Evolutionary conservation across 2,888 invertebrate species (phyloP).

Genomic region (Vanessa cardui): DNA sequence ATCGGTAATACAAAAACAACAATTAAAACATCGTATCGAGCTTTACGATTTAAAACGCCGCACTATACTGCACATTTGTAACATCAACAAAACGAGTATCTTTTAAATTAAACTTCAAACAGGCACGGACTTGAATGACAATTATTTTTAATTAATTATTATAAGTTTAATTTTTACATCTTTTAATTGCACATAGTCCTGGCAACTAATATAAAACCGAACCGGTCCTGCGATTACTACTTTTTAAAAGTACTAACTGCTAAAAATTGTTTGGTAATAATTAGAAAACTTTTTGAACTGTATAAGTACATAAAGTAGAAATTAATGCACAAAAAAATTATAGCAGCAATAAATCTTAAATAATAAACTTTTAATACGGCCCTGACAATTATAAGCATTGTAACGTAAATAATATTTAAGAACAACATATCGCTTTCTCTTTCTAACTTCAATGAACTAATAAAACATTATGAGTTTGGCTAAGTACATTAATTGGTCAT

Average conservation of each 20-base stretch:
- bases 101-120: slow-evolving; percentile 12
- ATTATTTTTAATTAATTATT: background rate
- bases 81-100: slow-evolving; percentile 12
- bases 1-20: background rate
- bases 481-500: slow-evolving; percentile 36
- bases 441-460: slow-evolving; percentile 22
- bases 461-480: slow-evolving; percentile 26
- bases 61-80: slow-evolving; percentile 8
- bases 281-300: too few species aligned
- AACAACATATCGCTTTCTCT: slow-evolving; percentile 21
- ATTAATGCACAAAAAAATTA: background rate
- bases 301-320: too few species aligned
- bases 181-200: too few species aligned
- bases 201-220: too few species aligned
- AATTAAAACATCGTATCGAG: background rate
- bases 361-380: background rate
- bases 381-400: background rate
- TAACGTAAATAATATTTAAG: slow-evolving; percentile 13
- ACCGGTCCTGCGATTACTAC: too few species aligned
- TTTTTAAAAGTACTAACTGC: too few species aligned
- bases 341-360: too few species aligned
- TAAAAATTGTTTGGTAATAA: too few species aligned
- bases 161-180: too few species aligned
- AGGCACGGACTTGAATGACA: slow-evolving; percentile 11
- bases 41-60: background rate